These are phyloP conservation scores for Malacosoma neustria DNA, from an alignment of 2,888 invertebrate species.

Conservation along the genomic window DNA sequence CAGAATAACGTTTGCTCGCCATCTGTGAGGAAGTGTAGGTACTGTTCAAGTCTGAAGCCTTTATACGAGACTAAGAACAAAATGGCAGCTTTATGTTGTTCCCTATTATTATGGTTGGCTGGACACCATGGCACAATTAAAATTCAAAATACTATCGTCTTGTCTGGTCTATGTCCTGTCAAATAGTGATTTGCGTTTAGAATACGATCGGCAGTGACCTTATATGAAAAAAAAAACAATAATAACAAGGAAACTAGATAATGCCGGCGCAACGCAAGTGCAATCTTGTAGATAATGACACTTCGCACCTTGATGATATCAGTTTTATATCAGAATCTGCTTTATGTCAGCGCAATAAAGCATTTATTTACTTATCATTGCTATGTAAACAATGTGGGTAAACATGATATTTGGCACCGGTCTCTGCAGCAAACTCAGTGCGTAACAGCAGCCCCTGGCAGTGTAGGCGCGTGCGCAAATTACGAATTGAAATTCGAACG, in stretches of 20 bases:
- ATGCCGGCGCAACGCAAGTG: neutral
- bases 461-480: neutral
- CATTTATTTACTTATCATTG: neutral
- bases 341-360: neutral
- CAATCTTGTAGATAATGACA: neutral
- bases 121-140: too few relatives aligned
- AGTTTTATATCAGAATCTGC: neutral
- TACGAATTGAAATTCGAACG: neutral
- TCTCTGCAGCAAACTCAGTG: neutral
- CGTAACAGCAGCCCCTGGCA: neutral
- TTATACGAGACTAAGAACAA: too few relatives aligned
- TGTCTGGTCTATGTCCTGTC: neutral
- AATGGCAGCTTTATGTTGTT: too few relatives aligned
- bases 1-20: too few relatives aligned
- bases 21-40: too few relatives aligned
- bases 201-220: neutral
- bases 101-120: too few relatives aligned
- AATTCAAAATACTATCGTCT: neutral
- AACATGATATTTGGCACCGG: neutral
- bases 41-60: too few relatives aligned
- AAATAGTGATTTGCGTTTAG: neutral
- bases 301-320: neutral
- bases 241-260: neutral
- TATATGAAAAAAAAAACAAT: neutral
- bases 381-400: neutral